A percentile compares a stretch with the other conserved stretches of the same genome.
Evolutionary conservation across 2,113 vertebrate genomes (phyloP).

Genomic region (Anguilla japonica): DNA sequence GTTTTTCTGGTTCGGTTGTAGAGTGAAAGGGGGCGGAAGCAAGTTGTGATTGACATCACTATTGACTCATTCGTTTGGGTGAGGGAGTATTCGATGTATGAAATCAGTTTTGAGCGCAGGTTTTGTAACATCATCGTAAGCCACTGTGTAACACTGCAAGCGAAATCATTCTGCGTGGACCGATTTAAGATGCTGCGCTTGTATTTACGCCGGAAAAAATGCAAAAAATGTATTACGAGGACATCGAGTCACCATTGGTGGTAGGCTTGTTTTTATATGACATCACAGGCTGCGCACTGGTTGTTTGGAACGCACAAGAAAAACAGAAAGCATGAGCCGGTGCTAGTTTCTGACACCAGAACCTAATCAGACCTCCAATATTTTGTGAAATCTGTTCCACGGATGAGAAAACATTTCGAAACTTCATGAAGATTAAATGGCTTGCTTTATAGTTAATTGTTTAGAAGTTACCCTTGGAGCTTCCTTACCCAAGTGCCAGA

Average conservation of each 20-base stretch:
- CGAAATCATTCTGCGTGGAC: background rate
- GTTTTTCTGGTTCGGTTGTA: conserved; percentile 70
- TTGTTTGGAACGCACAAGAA: background rate
- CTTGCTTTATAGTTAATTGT: background rate
- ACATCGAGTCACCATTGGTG: background rate
- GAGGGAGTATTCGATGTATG: background rate
- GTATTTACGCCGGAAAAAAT: background rate
- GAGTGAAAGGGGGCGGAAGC: conserved; percentile 24
- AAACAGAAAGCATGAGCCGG: background rate
- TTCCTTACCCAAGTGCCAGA: background rate
- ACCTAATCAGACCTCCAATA: background rate
- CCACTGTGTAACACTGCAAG: background rate
- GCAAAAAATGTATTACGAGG: background rate
- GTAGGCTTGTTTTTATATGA: background rate
- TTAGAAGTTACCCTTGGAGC: background rate
- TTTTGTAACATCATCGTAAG: background rate
- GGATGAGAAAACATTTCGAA: background rate
- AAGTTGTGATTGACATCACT: conserved; percentile 26
- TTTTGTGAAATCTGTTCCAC: background rate
- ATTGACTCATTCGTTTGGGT: background rate
- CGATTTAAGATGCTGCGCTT: background rate
- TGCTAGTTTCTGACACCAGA: too few relatives aligned
- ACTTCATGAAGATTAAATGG: background rate
- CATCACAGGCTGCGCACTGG: background rate
- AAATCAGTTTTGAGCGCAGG: background rate